Base-by-base conservation (phyloP, 2,888 invertebrate genomes). In the Scaptomyza caliginosa region DNA sequence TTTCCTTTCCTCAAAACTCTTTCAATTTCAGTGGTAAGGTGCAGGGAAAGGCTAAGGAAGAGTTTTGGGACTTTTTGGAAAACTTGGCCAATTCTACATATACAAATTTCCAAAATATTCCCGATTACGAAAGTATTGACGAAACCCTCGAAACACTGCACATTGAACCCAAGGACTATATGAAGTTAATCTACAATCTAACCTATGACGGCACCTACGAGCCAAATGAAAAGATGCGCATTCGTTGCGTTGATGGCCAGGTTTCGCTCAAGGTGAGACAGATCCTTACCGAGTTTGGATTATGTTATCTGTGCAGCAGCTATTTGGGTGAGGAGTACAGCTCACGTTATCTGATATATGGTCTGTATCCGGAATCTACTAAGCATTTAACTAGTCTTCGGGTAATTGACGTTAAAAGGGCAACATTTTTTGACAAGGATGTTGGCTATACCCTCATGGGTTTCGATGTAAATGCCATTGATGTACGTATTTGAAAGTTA, bases 71-170 rank as follows among this genome's bases (percentile, higher is more conserved):
- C 11, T 91, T 92, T 42, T 39, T 91, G 3, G 91, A 91, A 49
- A 86, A 89, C 4, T 67, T 92, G 46, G 92, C 91, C 3, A 92
- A 91, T 59, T 89, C 91, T 0, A 89, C 91, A 0, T 92, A 89
- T 46, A 73, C 78, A 0, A 92, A 91, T 51, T 91, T 92, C 52
- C 60, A 88, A 32, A 62, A 89, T 32, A 91, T 92, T 28, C 89
- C 88, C 26, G 71, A 74, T 0, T 85, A 73, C 40, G 49, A 69
- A 1, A 80, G 81, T 11, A 63, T 89, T 16, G 88, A 90, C 3
- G 70, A 74, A n/a, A 82, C 77, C 3, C 66, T 88, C 4, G 56
- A 87, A 42, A 52, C 64, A 3, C 52, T 90, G 6, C 49, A 67
- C 4, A 77, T 92, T 0, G 56, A 81, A 16, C 90, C 91, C 0